Base-by-base conservation (phyloP, 2,888 invertebrate species). In the Phengaris arion region DNA sequence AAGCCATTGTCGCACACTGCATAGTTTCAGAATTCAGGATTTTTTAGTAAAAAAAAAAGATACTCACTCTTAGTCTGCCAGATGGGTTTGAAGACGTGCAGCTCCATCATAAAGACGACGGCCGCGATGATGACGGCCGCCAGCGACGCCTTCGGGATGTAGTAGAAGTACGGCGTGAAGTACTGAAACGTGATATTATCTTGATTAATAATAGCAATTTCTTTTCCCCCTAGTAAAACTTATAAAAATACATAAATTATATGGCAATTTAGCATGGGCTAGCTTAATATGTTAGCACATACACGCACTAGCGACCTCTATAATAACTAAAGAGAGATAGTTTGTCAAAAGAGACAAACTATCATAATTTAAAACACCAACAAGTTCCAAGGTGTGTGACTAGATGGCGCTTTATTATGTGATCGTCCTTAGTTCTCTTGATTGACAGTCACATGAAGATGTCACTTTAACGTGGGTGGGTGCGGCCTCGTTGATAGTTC, bases 41-140 rank as follows among this genome's bases (percentile, higher is more conserved):
- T 22, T 22, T 22, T 22, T 22, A 0, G 48, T 8, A 48, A 48
- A 6, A 48, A 7, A 64, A 2, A 7, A 64, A 2, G 9, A 6
- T n/a, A 79, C 95, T 94, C 85, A 96, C 96, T 96, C 87, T 96
- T 97, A 6, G 96, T 96, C 83, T 96, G 94, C 96, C 97, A 97
- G 90, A 97, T 96, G 0, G 97, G 96, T 80, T 95, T 95, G 81
- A 97, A 95, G 74, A 97, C 96, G 83, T 96, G 95, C 74, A 96
- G 95, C 85, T 97, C 97, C 81, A 97, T 96, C 97, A 97, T 97
- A 88, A 97, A 97, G 75, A 97, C 95, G 9, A 98, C 97, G 10
- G 98, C 97, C 13, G 97, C 96, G 78, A 98, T 97, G 85, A 98
- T 98, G 78, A 98, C 96, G 0, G 97, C 97, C 6, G 97, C 97